Evolutionary conservation across 2,888 invertebrate species (phyloP).

Genomic region (Chrysotoxum bicinctum): DNA sequence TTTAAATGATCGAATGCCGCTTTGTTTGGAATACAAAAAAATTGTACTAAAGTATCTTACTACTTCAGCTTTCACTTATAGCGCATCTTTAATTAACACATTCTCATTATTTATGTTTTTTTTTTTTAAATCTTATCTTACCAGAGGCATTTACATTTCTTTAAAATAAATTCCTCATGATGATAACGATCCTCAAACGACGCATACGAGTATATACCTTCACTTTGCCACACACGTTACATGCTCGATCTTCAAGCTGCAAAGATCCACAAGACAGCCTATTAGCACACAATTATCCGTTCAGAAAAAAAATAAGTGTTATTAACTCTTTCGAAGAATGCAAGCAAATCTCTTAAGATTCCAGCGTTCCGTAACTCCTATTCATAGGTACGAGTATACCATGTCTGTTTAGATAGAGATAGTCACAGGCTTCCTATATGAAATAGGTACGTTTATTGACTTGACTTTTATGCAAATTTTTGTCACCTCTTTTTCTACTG

Average conservation of each 20-base stretch:
- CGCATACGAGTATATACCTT: not conserved
- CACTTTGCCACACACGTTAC: conserved; percentile 6
- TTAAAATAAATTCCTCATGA: conserved; percentile 47
- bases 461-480: conserved; percentile 36
- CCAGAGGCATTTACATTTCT: conserved; percentile 54
- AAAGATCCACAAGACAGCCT: conserved; percentile 23
- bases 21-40: not conserved
- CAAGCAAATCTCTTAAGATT: conserved; percentile 59
- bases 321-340: conserved; percentile 44
- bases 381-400: not conserved
- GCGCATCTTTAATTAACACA: conserved; percentile 54
- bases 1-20: conserved; percentile 1
- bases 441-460: not conserved
- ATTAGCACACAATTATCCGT: conserved; percentile 43
- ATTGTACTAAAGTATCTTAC: not conserved
- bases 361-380: not conserved
- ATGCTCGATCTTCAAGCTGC: not conserved
- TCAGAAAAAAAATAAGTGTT: conserved; percentile 24
- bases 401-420: not conserved
- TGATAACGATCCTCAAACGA: conserved; percentile 50
- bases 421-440: conserved; percentile 13
- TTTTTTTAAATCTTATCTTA: conserved; percentile 52
- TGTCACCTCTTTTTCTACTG: conserved; percentile 11
- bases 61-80: conserved; percentile 7
- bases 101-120: conserved; percentile 22